These are phyloP conservation scores for Limonius californicus DNA, from an alignment of 1,140 invertebrate genomes.

Conservation along the genomic window DNA sequence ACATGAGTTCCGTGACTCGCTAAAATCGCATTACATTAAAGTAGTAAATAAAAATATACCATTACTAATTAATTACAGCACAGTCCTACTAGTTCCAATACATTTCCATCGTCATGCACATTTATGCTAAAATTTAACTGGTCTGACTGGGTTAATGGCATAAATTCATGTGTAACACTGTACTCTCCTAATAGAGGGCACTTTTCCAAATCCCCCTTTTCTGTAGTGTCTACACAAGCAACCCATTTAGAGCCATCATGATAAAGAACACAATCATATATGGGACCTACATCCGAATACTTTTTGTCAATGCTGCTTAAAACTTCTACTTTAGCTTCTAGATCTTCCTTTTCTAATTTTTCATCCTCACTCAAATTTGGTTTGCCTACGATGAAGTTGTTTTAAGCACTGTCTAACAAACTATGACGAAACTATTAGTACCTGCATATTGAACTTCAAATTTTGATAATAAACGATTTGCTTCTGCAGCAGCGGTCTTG, in stretches of 20 bases:
- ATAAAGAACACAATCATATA: conserved; percentile 92
- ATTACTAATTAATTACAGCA: conserved; percentile 72
- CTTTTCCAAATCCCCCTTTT: conserved; percentile 71
- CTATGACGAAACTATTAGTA: conserved; percentile 19
- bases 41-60: neutral
- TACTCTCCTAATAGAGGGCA: conserved; percentile 84
- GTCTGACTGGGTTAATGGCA: conserved; percentile 70
- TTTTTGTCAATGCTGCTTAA: conserved; percentile 85
- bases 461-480: conserved; percentile 66
- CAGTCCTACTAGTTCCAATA: conserved; percentile 89
- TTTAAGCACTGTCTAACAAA: neutral
- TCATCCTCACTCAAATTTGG: conserved; percentile 59
- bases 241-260: conserved; percentile 78
- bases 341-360: conserved; percentile 84
- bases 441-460: conserved; percentile 61
- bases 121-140: conserved; percentile 90
- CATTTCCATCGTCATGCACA: conserved; percentile 88
- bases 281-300: conserved; percentile 75
- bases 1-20: conserved; percentile 96
- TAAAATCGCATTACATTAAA: conserved; percentile 46
- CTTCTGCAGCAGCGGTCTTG: conserved; percentile 73
- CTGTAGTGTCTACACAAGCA: conserved; percentile 85
- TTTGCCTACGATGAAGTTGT: neutral
- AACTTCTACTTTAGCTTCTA: conserved; percentile 81
- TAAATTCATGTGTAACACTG: conserved; percentile 74